Evolutionary conservation across 2,888 invertebrate species (phyloP).

Genomic region (Nycteola revayana): DNA sequence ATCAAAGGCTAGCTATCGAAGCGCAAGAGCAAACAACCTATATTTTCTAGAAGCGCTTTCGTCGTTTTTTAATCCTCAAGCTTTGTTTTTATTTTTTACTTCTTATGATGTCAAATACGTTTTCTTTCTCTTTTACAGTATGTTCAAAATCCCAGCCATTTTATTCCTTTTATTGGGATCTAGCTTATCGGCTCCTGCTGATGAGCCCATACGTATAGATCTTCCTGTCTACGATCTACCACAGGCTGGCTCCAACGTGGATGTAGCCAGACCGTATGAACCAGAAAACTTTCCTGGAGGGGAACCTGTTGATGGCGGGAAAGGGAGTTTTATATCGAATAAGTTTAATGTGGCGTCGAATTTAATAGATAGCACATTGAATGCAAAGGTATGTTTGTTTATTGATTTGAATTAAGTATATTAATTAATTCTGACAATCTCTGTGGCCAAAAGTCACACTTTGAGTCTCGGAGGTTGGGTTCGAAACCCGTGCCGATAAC

Average conservation of each 20-base stretch:
- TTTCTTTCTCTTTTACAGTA: constrained; percentile 42
- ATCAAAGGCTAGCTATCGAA: too few relatives aligned
- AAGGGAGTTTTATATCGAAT: constrained; percentile 40
- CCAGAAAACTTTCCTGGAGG: constrained; percentile 53
- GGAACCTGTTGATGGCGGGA: constrained; percentile 17
- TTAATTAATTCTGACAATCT: too few relatives aligned
- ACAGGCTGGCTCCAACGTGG: constrained; percentile 29
- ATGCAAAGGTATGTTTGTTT: constrained; percentile 42
- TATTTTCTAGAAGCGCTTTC: too few relatives aligned
- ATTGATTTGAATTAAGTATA: too few relatives aligned
- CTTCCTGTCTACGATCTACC: constrained; percentile 66
- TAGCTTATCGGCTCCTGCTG: constrained; percentile 52
- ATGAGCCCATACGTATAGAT: constrained; percentile 63
- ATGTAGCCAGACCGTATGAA: constrained; percentile 36
- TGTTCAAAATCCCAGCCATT: constrained; percentile 33
- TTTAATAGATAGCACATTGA: constrained; percentile 34
- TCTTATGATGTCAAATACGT: too few relatives aligned
- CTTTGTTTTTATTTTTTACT: too few relatives aligned
- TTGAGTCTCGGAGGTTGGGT: too few relatives aligned
- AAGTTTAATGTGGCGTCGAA: constrained; percentile 46
- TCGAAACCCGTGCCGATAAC: too few relatives aligned
- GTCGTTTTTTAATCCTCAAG: too few relatives aligned
- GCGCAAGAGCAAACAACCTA: too few relatives aligned
- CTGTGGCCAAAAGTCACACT: too few relatives aligned
- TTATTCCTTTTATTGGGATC: constrained; percentile 33